phyloP scores from a whole-genome alignment of 2,888 invertebrate species.

The Myopa tessellatipennis region DNA sequence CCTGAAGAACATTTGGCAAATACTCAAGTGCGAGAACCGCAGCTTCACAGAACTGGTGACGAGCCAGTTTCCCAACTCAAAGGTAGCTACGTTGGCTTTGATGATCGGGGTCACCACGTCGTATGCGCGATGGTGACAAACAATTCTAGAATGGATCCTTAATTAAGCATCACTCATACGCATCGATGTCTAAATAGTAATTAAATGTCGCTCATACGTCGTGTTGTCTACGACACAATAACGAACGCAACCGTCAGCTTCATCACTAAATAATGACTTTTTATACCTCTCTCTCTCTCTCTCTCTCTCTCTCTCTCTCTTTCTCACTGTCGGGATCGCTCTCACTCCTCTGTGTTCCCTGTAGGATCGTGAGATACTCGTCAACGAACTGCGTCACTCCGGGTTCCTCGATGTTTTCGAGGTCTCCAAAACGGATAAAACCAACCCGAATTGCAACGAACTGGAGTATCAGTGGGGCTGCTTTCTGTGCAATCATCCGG shows the following conservation, averaged over 20 bases:
- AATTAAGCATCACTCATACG: conserved; percentile 2
- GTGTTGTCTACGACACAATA: neutral
- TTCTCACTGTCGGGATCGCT: neutral
- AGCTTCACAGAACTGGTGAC: conserved; percentile 91
- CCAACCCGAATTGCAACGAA: conserved; percentile 69
- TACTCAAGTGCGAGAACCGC: conserved; percentile 89
- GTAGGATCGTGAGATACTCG: conserved; percentile 87
- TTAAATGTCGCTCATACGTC: neutral
- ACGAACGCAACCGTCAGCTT: neutral
- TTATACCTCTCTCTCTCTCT: too few relatives aligned
- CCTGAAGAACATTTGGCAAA: conserved; percentile 94
- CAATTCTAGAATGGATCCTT: neutral
- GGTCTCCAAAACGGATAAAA: conserved; percentile 71
- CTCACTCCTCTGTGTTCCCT: conserved; percentile 40
- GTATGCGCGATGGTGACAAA: neutral
- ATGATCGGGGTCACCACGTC: neutral
- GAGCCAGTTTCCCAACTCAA: conserved; percentile 90
- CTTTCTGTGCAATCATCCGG: conserved; percentile 93
- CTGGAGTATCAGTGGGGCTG: conserved; percentile 82
- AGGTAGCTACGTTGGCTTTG: conserved; percentile 69
- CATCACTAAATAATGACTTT: too few relatives aligned
- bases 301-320: too few relatives aligned
- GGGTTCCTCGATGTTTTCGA: conserved; percentile 96
- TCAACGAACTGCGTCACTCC: conserved; percentile 86
- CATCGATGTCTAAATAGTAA: neutral